Percentiles rank a stretch among this genome's conserved stretches.
These are phyloP conservation scores for Carapus acus DNA, from an alignment of 2,797 vertebrate species.

Conservation along the genomic window DNA sequence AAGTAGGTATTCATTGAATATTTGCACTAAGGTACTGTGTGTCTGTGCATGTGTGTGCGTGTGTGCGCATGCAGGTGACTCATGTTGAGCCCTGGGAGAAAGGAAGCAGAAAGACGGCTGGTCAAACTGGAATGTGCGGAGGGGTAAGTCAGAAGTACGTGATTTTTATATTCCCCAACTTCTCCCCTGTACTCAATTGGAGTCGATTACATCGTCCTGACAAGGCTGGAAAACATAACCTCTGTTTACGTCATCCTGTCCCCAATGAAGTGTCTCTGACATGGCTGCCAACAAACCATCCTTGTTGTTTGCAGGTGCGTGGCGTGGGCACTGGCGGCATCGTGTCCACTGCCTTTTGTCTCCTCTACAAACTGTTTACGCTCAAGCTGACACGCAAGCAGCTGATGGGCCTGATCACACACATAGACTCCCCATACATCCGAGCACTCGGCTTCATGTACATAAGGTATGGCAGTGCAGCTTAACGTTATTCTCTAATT, in stretches of 20 bases:
- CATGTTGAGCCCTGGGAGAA: constrained; percentile 99
- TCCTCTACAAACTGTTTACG: constrained; percentile 98
- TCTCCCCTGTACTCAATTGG: not conserved
- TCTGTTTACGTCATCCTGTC: too few species aligned
- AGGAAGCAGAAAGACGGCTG: constrained; percentile 97
- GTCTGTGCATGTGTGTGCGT: not conserved
- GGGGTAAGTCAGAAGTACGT: constrained; percentile 99
- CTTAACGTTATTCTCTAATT: too few species aligned
- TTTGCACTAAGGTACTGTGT: too few species aligned
- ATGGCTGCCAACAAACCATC: constrained; percentile 1
- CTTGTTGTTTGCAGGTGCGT: constrained; percentile 77
- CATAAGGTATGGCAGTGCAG: constrained; percentile 90
- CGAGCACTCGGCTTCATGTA: constrained; percentile 99
- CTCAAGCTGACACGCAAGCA: constrained; percentile 98
- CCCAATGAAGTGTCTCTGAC: not conserved
- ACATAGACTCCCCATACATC: constrained; percentile 97
- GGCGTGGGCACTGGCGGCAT: constrained; percentile 98
- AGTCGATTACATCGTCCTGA: too few species aligned
- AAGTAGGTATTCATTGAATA: too few species aligned
- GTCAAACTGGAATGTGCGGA: constrained; percentile 99
- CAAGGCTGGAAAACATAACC: too few species aligned
- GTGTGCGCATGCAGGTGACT: constrained; percentile 76
- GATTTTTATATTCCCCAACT: constrained; percentile 73
- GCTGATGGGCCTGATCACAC: constrained; percentile 99
- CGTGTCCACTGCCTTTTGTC: constrained; percentile 97